A percentile compares a stretch with the other conserved stretches of the same genome.
These are phyloP conservation scores for Craseonycteris thonglongyai DNA, from an alignment of 2,113 vertebrate species.

Conservation along the genomic window DNA sequence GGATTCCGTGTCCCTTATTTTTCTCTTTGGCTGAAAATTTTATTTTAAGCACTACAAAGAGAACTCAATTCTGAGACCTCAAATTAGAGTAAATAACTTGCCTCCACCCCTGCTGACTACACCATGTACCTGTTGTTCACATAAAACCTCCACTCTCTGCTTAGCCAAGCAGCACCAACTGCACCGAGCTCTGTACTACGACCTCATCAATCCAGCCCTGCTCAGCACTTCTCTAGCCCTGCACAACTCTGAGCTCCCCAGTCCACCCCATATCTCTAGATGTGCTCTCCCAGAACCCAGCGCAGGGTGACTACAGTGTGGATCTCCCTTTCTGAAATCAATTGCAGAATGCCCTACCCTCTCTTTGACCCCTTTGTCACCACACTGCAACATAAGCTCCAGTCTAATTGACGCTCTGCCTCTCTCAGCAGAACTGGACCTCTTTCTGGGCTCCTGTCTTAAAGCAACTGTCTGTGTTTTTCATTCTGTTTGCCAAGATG, in stretches of 20 bases:
- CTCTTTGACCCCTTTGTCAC: conserved; percentile 55
- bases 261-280: neutral
- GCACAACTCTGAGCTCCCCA: accelerated
- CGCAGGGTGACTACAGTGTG: neutral
- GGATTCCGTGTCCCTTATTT: neutral
- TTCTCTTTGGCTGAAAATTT: conserved; percentile 10
- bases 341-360: conserved; percentile 48
- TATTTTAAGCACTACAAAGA: conserved; percentile 45
- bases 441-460: conserved; percentile 63
- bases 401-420: conserved; percentile 64
- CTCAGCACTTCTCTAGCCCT: neutral
- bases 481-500: conserved; percentile 60
- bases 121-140: neutral
- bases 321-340: conserved; percentile 33
- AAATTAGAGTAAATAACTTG: conserved; percentile 1
- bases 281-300: neutral
- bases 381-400: conserved; percentile 57
- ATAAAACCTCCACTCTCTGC: neutral
- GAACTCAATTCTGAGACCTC: conserved; percentile 20
- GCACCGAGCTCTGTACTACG: neutral
- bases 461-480: conserved; percentile 70
- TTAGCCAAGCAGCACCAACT: neutral
- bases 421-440: conserved; percentile 72
- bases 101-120: neutral
- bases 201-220: neutral